These are phyloP conservation scores for Andrena haemorrhoa DNA, from an alignment of 2,888 invertebrate genomes.

Conservation along the genomic window DNA sequence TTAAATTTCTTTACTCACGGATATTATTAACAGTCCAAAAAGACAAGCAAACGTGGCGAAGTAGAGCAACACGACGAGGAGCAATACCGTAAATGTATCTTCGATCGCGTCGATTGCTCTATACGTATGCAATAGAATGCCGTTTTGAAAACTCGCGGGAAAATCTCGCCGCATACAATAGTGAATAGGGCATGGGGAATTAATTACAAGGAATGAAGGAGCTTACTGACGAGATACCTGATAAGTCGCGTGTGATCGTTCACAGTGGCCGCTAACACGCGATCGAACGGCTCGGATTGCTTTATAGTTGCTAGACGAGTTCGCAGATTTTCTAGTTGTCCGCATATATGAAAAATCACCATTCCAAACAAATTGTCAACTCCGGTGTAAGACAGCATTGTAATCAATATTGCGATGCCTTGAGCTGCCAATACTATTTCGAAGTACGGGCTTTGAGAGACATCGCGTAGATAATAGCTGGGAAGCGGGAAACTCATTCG, in stretches of 20 bases:
- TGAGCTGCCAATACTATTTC: neutral
- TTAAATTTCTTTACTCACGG: neutral
- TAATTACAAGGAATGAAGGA: too few relatives aligned
- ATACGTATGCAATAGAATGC: neutral
- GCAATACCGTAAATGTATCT: neutral
- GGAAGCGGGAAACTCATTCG: neutral
- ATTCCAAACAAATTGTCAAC: neutral
- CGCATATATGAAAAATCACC: neutral
- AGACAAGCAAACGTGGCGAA: neutral
- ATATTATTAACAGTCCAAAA: neutral
- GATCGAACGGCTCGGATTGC: neutral
- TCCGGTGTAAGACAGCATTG: neutral
- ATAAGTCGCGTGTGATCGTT: constrained; percentile 2
- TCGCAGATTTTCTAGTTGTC: neutral
- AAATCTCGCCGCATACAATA: too few relatives aligned
- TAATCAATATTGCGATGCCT: fast-evolving
- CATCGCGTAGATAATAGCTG: neutral
- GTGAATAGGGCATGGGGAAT: too few relatives aligned
- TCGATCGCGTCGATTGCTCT: neutral
- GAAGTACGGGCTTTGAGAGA: neutral
- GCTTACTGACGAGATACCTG: neutral
- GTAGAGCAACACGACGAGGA: neutral
- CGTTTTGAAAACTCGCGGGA: neutral
- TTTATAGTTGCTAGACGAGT: neutral
- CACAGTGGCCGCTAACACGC: neutral